Conservation (phyloP, 2,888 invertebrate species). For the Anarsia innoxiella region DNA sequence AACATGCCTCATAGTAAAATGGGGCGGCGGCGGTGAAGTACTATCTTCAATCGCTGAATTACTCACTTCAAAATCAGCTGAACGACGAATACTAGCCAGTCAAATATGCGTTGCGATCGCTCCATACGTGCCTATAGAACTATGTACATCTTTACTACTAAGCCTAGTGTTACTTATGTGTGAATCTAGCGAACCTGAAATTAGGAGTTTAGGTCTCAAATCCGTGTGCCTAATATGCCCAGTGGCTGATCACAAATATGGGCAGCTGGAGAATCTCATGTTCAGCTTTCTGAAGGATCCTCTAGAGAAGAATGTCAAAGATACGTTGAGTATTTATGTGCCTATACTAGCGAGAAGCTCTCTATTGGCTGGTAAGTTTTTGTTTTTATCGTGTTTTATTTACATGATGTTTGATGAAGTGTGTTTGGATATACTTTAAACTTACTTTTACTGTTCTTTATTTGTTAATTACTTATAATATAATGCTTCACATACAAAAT, state of each 20-base stretch:
- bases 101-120: conserved; percentile 62
- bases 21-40: conserved; percentile 66
- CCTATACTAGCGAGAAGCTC: conserved; percentile 64
- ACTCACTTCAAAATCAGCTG: conserved; percentile 49
- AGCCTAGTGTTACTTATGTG: conserved; percentile 66
- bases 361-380: conserved; percentile 46
- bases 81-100: conserved; percentile 54
- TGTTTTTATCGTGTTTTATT: background rate
- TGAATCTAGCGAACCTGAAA: conserved; percentile 59
- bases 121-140: conserved; percentile 61
- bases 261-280: conserved; percentile 59
- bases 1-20: conserved; percentile 60
- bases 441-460: background rate
- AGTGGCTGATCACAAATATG: conserved; percentile 60
- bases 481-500: too few relatives aligned
- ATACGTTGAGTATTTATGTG: conserved; percentile 51
- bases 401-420: background rate
- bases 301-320: conserved; percentile 52
- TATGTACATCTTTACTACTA: conserved; percentile 62
- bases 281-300: conserved; percentile 60
- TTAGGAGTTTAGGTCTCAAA: conserved; percentile 53
- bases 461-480: background rate
- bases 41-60: conserved; percentile 60
- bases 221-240: conserved; percentile 59
- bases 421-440: background rate